Conservation (phyloP, 2,113 vertebrate genomes). For the Cavia porcellus region DNA sequence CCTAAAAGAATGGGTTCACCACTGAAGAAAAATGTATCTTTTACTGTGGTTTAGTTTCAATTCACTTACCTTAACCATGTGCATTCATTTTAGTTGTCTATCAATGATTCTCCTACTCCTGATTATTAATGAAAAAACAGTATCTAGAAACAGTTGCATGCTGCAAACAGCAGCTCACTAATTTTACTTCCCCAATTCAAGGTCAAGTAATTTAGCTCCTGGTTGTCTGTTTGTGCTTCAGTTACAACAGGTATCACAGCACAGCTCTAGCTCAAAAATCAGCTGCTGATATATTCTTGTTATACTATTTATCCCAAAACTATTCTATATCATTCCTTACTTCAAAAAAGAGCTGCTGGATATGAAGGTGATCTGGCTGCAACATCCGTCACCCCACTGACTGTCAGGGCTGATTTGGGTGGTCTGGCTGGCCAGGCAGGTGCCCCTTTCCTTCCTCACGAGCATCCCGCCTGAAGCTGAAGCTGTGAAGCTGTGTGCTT, state of each 20-base stretch:
- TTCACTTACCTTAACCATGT: constrained; percentile 34
- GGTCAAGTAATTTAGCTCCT: constrained; percentile 12
- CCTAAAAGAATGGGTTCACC: background rate
- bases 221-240: constrained; percentile 23
- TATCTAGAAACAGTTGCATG: constrained; percentile 3
- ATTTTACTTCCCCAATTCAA: constrained; percentile 30
- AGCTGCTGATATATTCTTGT: constrained; percentile 31
- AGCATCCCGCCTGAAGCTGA: background rate
- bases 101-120: constrained; percentile 9
- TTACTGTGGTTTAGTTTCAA: constrained; percentile 30
- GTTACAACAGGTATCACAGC: constrained; percentile 40
- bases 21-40: constrained; percentile 49
- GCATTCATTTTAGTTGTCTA: constrained; percentile 48
- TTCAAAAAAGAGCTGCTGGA: constrained; percentile 20
- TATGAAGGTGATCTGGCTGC: background rate
- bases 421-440: background rate
- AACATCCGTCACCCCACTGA: background rate
- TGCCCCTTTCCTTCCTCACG: background rate
- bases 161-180: constrained; percentile 4
- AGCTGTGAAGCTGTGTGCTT: background rate
- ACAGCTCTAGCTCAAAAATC: constrained; percentile 46
- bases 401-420: background rate
- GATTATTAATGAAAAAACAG: constrained; percentile 44
- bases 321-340: constrained; percentile 26
- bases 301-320: constrained; percentile 34